Evolutionary conservation across 1,140 invertebrate species (phyloP).

Genomic region (Eulimnadia texana): DNA sequence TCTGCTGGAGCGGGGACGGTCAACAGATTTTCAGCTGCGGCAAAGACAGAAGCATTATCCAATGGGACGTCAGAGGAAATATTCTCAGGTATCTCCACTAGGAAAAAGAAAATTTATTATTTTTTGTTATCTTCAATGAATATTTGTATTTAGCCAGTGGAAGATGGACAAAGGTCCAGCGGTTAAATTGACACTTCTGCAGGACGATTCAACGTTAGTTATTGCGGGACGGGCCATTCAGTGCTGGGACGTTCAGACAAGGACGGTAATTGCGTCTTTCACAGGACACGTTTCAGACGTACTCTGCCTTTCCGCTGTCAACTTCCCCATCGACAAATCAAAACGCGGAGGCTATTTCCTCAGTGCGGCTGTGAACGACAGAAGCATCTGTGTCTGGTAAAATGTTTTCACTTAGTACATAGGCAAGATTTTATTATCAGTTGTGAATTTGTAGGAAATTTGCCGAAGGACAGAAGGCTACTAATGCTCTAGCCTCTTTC

Average conservation of each 20-base stretch:
- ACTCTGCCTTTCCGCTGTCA: slow-evolving; percentile 35
- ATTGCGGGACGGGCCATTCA: slow-evolving; percentile 48
- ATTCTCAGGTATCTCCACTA: slow-evolving; percentile 24
- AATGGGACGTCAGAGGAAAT: slow-evolving; percentile 32
- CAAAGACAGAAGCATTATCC: slow-evolving; percentile 32
- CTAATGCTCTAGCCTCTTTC: slow-evolving; percentile 33
- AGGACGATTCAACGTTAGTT: slow-evolving; percentile 42
- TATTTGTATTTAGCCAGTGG: slow-evolving; percentile 38
- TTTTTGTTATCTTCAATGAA: slow-evolving; percentile 12
- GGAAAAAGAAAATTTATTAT: not conserved
- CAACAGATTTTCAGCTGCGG: slow-evolving; percentile 36
- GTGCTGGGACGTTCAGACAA: slow-evolving; percentile 43
- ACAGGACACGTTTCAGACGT: slow-evolving; percentile 51
- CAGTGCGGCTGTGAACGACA: slow-evolving; percentile 41
- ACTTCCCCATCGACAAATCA: slow-evolving; percentile 23
- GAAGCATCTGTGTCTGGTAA: slow-evolving; percentile 44
- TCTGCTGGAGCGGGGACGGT: slow-evolving; percentile 32
- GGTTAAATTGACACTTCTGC: slow-evolving; percentile 45
- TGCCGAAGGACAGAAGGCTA: slow-evolving; percentile 21
- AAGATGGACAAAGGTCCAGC: slow-evolving; percentile 47
- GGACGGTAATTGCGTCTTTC: slow-evolving; percentile 43
- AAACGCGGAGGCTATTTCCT: slow-evolving; percentile 37
- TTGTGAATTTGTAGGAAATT: slow-evolving; percentile 22
- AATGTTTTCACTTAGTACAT: slow-evolving; percentile 21
- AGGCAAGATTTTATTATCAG: not conserved